A percentile compares a stretch with the other conserved stretches of the same genome.
These are phyloP conservation scores for Lagorchestes hirsutus DNA, from an alignment of 2,797 vertebrate genomes.

Conservation along the genomic window DNA sequence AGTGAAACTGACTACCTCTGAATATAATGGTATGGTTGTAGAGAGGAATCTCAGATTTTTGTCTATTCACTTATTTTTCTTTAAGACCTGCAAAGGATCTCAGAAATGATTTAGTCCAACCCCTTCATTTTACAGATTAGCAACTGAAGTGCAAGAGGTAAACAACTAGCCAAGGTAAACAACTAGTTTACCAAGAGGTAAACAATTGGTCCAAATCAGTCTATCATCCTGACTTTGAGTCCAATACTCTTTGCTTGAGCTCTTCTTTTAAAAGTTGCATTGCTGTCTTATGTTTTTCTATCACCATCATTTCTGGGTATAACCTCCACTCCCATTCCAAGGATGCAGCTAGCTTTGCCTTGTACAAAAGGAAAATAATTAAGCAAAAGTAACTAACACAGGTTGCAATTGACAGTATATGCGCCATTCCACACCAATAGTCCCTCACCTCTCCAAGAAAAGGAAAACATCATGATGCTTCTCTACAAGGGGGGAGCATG, in stretches of 20 bases:
- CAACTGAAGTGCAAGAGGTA: background rate
- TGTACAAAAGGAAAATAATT: background rate
- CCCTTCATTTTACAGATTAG: background rate
- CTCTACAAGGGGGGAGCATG: background rate
- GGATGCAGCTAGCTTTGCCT: background rate
- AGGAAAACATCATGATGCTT: background rate
- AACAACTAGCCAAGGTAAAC: background rate
- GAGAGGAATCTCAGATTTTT: background rate
- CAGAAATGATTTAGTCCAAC: background rate
- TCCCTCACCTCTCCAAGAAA: background rate
- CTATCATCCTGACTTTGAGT: background rate
- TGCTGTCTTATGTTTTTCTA: background rate
- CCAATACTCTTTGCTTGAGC: background rate
- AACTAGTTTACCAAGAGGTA: background rate
- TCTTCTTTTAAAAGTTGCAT: background rate
- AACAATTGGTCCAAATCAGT: background rate
- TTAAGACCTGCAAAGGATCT: background rate
- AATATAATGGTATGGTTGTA: background rate
- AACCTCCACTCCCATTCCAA: background rate
- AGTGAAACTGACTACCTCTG: background rate
- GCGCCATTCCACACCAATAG: background rate
- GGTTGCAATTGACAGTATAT: background rate
- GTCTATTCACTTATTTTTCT: background rate
- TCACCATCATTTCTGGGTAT: background rate
- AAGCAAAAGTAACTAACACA: background rate